Percentiles rank a stretch among this genome's conserved stretches.
Conservation (phyloP, 2,797 vertebrate species). For the Adrianichthys oophorus region DNA sequence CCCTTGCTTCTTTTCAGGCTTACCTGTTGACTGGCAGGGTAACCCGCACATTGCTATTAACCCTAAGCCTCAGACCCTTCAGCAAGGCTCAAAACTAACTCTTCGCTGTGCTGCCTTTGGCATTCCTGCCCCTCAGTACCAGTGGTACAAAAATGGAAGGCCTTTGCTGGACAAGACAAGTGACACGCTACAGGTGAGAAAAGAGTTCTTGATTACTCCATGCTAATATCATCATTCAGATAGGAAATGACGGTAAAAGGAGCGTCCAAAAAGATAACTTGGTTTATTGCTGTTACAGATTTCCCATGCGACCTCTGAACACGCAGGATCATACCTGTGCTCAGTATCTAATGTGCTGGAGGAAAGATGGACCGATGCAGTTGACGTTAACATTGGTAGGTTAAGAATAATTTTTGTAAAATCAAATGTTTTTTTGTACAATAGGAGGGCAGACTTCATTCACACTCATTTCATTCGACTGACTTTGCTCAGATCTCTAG, state of each 20-base stretch:
- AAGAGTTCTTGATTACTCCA: background rate
- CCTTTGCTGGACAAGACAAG: slow-evolving; percentile 64
- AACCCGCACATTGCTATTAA: slow-evolving; percentile 77
- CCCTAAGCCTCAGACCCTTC: slow-evolving; percentile 72
- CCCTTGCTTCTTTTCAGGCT: slow-evolving; percentile 44
- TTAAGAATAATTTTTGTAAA: slow-evolving; percentile 11
- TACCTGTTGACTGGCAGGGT: slow-evolving; percentile 80
- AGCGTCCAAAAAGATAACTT: slow-evolving; percentile 1
- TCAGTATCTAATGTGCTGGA: slow-evolving; percentile 78
- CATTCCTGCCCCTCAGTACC: slow-evolving; percentile 80
- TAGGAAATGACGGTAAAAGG: background rate
- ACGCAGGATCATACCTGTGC: slow-evolving; percentile 82
- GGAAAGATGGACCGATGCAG: slow-evolving; percentile 83
- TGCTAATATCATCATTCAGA: too few species aligned
- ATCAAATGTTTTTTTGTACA: background rate
- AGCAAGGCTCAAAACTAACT: slow-evolving; percentile 58
- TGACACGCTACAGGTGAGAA: slow-evolving; percentile 76
- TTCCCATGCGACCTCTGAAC: slow-evolving; percentile 48
- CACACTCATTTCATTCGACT: slow-evolving; percentile 27
- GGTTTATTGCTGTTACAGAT: slow-evolving; percentile 70
- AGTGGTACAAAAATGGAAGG: slow-evolving; percentile 87
- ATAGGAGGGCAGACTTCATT: slow-evolving; percentile 17
- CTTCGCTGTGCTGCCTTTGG: slow-evolving; percentile 83
- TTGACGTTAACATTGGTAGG: slow-evolving; percentile 77
- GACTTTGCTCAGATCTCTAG: slow-evolving; percentile 25